phyloP scores from a whole-genome alignment of 1,140 invertebrate species.

The Campoletis sonorensis region DNA sequence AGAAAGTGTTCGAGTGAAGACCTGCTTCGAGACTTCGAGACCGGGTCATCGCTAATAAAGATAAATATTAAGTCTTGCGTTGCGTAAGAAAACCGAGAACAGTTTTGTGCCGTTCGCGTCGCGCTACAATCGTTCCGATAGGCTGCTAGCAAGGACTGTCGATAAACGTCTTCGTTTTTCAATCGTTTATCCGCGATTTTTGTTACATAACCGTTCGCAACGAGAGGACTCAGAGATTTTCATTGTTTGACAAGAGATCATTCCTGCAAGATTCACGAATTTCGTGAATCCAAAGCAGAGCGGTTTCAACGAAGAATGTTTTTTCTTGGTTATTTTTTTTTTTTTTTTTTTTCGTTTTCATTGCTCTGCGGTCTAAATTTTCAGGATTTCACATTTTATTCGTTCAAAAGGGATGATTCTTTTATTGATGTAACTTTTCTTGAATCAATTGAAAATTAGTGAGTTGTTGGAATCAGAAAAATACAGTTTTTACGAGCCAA shows the following conservation, averaged over 20 bases:
- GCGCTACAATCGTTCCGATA: slow-evolving; percentile 13
- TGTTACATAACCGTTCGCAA: not conserved
- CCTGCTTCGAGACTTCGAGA: not conserved
- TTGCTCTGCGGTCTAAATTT: too few relatives aligned
- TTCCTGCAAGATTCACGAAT: too few relatives aligned
- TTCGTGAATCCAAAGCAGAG: not conserved
- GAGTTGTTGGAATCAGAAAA: too few relatives aligned
- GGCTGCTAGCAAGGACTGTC: not conserved
- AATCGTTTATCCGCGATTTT: not conserved
- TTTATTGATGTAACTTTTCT: too few relatives aligned
- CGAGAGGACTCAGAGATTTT: not conserved
- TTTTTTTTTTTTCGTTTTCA: too few relatives aligned
- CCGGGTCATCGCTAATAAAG: slow-evolving; percentile 10
- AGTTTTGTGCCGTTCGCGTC: not conserved
- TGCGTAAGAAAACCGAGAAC: not conserved
- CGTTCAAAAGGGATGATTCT: too few relatives aligned
- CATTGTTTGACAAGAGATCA: not conserved
- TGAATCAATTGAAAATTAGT: too few relatives aligned
- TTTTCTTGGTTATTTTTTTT: too few relatives aligned
- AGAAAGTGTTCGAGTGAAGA: not conserved
- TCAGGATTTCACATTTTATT: too few relatives aligned
- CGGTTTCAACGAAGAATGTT: not conserved
- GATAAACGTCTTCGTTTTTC: not conserved
- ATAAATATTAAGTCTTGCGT: not conserved
- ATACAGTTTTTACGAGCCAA: too few relatives aligned